Conservation (phyloP, 1,140 invertebrate species). For the Dryas iulia region DNA sequence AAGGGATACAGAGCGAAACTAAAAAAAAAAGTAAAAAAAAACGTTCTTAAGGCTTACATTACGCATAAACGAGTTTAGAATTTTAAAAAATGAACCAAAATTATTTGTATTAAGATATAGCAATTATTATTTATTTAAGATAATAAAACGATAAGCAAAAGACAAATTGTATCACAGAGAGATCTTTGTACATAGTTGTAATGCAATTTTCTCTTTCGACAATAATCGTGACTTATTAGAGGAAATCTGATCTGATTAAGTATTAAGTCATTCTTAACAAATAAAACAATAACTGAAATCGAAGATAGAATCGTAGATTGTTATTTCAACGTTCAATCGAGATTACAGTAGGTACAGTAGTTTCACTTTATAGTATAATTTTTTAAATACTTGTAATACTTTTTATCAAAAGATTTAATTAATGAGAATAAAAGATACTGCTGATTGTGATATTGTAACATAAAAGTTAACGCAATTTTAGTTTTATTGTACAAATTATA, state of each 20-base stretch:
- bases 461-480: neutral
- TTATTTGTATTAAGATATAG: no score
- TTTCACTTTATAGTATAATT: neutral
- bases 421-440: neutral
- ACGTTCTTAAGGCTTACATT: no score
- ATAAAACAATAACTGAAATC: conserved; percentile 29
- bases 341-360: neutral
- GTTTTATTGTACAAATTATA: no score
- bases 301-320: conserved; percentile 28
- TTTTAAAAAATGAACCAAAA: no score
- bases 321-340: conserved; percentile 19
- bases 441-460: neutral
- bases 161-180: conserved; percentile 6
- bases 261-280: conserved; percentile 34
- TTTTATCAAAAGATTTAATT: neutral
- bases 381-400: neutral
- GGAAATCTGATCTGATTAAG: conserved; percentile 35
- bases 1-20: no score
- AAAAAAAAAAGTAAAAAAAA: no score
- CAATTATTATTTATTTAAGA: neutral
- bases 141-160: neutral
- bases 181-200: conserved; percentile 21
- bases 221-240: conserved; percentile 37
- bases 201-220: conserved; percentile 38
- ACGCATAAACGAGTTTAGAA: no score